A percentile compares a stretch with the other conserved stretches of the same genome.
Conservation (phyloP, 1,140 invertebrate genomes). For the Pomacea maculata region DNA sequence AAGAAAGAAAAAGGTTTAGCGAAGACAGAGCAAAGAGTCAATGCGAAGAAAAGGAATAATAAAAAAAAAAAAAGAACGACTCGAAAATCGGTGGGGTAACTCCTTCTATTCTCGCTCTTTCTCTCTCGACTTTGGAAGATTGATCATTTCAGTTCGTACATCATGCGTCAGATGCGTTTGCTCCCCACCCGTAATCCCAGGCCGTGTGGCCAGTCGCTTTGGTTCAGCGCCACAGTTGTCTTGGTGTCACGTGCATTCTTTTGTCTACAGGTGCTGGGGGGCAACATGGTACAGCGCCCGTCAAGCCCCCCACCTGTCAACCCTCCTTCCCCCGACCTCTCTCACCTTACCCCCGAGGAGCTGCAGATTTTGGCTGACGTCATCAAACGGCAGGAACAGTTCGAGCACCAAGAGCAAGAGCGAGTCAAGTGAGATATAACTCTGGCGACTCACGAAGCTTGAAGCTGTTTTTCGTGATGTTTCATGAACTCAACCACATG, state of each 20-base stretch:
- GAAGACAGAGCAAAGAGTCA: too few relatives aligned
- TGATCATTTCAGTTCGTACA: not conserved
- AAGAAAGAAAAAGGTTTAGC: too few relatives aligned
- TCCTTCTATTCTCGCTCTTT: not conserved
- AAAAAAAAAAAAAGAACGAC: too few relatives aligned
- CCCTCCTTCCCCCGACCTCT: slow-evolving; percentile 53
- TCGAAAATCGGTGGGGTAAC: too few relatives aligned
- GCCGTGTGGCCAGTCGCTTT: not conserved
- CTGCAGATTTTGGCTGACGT: slow-evolving; percentile 49
- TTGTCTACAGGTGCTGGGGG: slow-evolving; percentile 11
- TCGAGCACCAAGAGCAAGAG: slow-evolving; percentile 47
- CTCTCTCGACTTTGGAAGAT: not conserved
- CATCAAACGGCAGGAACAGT: slow-evolving; percentile 47
- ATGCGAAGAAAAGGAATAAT: too few relatives aligned
- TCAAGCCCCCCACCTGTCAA: slow-evolving; percentile 28
- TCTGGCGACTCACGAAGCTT: too few relatives aligned
- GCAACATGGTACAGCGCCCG: not conserved
- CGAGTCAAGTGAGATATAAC: slow-evolving; percentile 41
- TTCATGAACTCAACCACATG: too few relatives aligned
- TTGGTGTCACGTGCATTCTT: not conserved
- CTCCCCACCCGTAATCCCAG: not conserved
- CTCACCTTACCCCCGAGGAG: slow-evolving; percentile 46
- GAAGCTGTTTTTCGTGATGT: too few relatives aligned
- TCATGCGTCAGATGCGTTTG: too few relatives aligned
- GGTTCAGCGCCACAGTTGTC: too few relatives aligned